Evolutionary conservation across 1,140 invertebrate species (phyloP).

Genomic region (Ephestia elutella): DNA sequence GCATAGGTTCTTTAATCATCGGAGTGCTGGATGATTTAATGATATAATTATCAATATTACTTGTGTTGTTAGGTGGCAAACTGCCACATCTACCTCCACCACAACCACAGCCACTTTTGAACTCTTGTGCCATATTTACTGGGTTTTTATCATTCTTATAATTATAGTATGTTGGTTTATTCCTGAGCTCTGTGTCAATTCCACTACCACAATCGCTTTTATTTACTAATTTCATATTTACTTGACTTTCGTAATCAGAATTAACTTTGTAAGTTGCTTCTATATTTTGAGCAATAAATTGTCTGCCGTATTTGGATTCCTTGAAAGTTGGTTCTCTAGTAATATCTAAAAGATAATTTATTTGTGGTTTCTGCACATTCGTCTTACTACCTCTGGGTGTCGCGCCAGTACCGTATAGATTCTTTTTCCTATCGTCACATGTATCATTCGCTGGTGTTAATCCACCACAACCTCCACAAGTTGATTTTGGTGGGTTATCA

Average conservation of each 20-base stretch:
- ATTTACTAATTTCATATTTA: neutral
- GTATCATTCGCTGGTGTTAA: conserved; percentile 36
- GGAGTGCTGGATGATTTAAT: conserved; percentile 13
- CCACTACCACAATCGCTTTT: neutral
- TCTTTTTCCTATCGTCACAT: conserved; percentile 48
- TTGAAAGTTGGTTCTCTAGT: conserved; percentile 40
- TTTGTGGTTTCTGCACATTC: conserved; percentile 20
- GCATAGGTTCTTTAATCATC: conserved; percentile 15
- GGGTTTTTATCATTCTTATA: neutral
- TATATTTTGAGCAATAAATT: conserved; percentile 22
- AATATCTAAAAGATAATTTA: conserved; percentile 45
- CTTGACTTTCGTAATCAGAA: neutral
- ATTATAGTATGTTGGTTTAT: neutral
- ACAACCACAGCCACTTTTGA: conserved; percentile 9
- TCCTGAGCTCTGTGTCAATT: neutral
- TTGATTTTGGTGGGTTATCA: conserved; percentile 26
- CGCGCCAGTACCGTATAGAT: conserved; percentile 36
- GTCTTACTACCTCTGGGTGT: conserved; percentile 45
- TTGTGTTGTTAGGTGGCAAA: neutral
- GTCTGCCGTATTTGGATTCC: conserved; percentile 27
- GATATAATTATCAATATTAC: neutral
- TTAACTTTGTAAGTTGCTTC: conserved; percentile 1
- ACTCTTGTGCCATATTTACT: neutral
- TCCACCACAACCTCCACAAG: conserved; percentile 53
- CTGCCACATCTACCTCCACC: neutral